These are phyloP conservation scores for Hypselothyrea guttata DNA, from an alignment of 2,888 invertebrate species.

Conservation along the genomic window DNA sequence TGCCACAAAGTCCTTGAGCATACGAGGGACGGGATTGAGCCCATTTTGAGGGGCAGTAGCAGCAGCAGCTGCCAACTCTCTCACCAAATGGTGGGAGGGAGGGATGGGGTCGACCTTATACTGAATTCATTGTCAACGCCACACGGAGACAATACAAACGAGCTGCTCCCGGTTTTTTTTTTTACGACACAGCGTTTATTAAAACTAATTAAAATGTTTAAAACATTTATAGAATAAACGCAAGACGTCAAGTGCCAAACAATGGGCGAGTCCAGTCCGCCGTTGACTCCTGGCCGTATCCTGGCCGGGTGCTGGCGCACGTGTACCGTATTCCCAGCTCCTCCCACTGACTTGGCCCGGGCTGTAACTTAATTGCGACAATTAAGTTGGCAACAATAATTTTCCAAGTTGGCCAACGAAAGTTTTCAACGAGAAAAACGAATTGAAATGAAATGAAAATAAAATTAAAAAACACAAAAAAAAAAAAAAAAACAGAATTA, in stretches of 20 bases:
- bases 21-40: constrained; percentile 21
- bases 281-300: constrained; percentile 6
- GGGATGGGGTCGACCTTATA: constrained; percentile 52
- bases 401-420: constrained; percentile 51
- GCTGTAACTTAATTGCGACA: constrained; percentile 70
- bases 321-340: neutral
- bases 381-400: constrained; percentile 73
- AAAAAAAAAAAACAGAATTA: constrained; percentile 6
- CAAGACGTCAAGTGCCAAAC: constrained; percentile 53
- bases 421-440: constrained; percentile 33
- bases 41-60: constrained; percentile 45
- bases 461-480: constrained; percentile 7
- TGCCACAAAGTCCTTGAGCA: no score
- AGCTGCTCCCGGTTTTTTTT: constrained; percentile 14
- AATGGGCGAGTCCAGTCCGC: constrained; percentile 22
- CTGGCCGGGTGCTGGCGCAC: no score
- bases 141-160: constrained; percentile 36
- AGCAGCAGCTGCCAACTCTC: constrained; percentile 65
- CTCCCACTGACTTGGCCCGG: constrained; percentile 6
- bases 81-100: no score
- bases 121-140: constrained; percentile 68
- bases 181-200: constrained; percentile 63
- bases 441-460: constrained; percentile 3
- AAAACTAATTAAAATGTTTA: constrained; percentile 76
- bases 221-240: constrained; percentile 76